Conservation (phyloP, 2,888 invertebrate species). For the Perithous albicinctus region DNA sequence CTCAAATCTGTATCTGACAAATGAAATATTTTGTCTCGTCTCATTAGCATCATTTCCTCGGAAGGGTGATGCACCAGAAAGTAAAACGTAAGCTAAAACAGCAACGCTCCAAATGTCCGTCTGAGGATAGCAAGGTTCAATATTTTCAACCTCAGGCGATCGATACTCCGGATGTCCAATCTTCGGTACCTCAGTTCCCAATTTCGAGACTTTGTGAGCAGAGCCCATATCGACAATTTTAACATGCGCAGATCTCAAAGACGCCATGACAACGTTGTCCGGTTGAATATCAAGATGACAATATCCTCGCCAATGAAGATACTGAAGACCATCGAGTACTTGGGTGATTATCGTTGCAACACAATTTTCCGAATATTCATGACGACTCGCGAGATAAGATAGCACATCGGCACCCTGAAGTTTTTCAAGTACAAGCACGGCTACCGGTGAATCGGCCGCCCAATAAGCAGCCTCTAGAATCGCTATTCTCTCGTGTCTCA, state of each 20-base stretch:
- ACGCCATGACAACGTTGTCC: slow-evolving; percentile 97
- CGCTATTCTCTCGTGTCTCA: slow-evolving; percentile 95
- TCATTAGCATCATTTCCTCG: slow-evolving; percentile 92
- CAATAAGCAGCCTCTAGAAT: slow-evolving; percentile 90
- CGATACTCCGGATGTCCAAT: slow-evolving; percentile 92
- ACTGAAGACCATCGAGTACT: slow-evolving; percentile 95
- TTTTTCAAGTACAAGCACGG: slow-evolving; percentile 92
- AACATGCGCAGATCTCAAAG: slow-evolving; percentile 92
- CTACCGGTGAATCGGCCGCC: slow-evolving; percentile 88
- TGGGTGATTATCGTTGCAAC: slow-evolving; percentile 95
- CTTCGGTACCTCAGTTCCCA: slow-evolving; percentile 89
- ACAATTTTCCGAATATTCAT: slow-evolving; percentile 97
- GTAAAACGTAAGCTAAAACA: slow-evolving; percentile 94
- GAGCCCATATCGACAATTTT: slow-evolving; percentile 97
- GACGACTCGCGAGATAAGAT: slow-evolving; percentile 94
- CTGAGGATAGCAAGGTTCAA: slow-evolving; percentile 95
- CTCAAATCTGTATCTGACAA: slow-evolving; percentile 96
- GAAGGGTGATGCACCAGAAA: slow-evolving; percentile 97
- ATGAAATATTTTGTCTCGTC: slow-evolving; percentile 95
- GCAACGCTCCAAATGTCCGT: slow-evolving; percentile 99
- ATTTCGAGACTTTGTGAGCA: slow-evolving; percentile 92
- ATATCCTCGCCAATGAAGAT: slow-evolving; percentile 96
- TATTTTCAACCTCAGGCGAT: slow-evolving; percentile 95
- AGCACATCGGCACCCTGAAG: slow-evolving; percentile 96
- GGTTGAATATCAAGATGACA: slow-evolving; percentile 97